These are phyloP conservation scores for Pachyseris speciosa DNA, from an alignment of 64 coral and sea anemone genomes.

Conservation along the genomic window DNA sequence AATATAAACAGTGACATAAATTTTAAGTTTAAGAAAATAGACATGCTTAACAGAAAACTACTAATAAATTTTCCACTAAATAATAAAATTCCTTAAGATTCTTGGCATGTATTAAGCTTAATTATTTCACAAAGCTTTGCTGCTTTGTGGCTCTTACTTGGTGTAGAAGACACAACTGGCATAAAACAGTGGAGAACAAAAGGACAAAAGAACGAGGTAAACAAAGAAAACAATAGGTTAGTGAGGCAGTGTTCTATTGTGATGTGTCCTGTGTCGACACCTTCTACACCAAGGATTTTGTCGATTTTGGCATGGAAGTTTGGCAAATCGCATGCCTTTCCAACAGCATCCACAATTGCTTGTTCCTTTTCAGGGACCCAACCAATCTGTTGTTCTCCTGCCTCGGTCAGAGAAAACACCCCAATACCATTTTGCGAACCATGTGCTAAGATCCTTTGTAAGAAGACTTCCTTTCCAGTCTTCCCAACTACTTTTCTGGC, in stretches of 20 bases:
- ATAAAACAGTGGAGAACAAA: background rate
- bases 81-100: too few species aligned
- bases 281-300: background rate
- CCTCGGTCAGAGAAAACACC: background rate
- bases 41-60: too few species aligned
- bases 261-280: background rate
- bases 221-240: background rate
- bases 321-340: background rate
- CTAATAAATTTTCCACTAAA: too few species aligned
- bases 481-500: background rate
- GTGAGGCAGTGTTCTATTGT: background rate
- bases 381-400: background rate
- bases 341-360: background rate
- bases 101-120: background rate
- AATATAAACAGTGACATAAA: too few species aligned
- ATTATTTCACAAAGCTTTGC: background rate
- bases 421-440: background rate
- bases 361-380: background rate
- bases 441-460: background rate
- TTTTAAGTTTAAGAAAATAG: too few species aligned
- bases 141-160: background rate
- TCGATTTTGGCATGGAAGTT: too few species aligned
- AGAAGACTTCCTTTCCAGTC: background rate
- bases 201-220: background rate
- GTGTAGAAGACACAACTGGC: background rate